Base-by-base conservation (phyloP, 2,113 vertebrate genomes). In the Bubo bubo region DNA sequence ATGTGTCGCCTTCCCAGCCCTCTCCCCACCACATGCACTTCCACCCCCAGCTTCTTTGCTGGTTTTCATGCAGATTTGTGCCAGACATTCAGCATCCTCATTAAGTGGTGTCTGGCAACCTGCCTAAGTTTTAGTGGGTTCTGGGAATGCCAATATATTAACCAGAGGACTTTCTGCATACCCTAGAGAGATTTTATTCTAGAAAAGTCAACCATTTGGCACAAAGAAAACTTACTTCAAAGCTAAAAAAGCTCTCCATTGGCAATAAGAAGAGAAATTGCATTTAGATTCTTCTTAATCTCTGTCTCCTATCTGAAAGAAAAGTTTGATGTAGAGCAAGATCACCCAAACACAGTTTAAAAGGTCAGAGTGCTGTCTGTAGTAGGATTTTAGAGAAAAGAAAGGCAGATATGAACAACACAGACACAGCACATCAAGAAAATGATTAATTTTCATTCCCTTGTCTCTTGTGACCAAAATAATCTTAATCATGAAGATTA, bases 101-200 rank as follows among this genome's bases (percentile, higher is more conserved):
- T 98, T 98, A 98, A 98, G 98, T 97, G 97, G 93, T 95, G 95
- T 95, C 98, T 98, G 98, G 98, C 98, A 98, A 95, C 74, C 95
- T 98, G 98, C 97, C 98, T 90, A 94, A 84, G 88, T 95, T 98
- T 97, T 96, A 98, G 98, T 96, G 96, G 98, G 96, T 98, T 98
- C 98, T 98, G 97, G 97, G 97, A 98, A 98, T 98, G 97, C 98
- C 98, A 98, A 96, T 98, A 98, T 98, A 98, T 98, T 98, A 98
- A 98, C 98, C 98, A 98, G 97, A 98, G 95, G 96, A 97, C 97
- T 98, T 97, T 97, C 3, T 95, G 95, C 97, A 97, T 95, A 96
- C 92, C 90, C 97, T 96, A 80, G 96, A 93, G 95, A 98, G 95
- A 90, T 98, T 98, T 98, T 98, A 91, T 97, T 98, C 98, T 96